These are phyloP conservation scores for Enteromius thamalakanensis DNA, from an alignment of 2,797 vertebrate species.

Conservation along the genomic window DNA sequence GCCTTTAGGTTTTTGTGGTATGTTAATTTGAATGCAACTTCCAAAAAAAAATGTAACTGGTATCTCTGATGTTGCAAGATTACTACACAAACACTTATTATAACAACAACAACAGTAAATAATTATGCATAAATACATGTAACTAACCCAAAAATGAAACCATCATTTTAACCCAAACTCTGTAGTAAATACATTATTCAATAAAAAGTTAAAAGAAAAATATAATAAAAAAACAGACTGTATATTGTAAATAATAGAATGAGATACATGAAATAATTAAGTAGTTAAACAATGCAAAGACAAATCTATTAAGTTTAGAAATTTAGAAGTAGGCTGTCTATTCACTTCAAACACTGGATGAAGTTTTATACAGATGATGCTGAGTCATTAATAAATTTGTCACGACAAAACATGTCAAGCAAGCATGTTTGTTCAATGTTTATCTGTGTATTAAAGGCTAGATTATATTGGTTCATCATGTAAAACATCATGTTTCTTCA, in stretches of 20 bases:
- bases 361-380: not conserved
- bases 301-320: too few relatives aligned
- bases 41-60: not conserved
- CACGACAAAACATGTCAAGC: not conserved
- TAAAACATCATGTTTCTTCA: not conserved
- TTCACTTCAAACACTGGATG: too few relatives aligned
- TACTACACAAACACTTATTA: not conserved
- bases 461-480: not conserved
- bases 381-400: not conserved
- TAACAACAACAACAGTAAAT: not conserved
- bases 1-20: not conserved
- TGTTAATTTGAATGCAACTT: constrained; percentile 8
- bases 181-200: not conserved
- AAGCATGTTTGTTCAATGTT: not conserved
- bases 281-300: not conserved
- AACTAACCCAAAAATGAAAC: not conserved
- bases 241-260: not conserved
- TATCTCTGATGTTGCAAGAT: not conserved
- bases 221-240: not conserved
- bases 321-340: too few relatives aligned
- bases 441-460: not conserved
- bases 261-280: not conserved
- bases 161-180: not conserved
- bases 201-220: not conserved
- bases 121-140: not conserved